A percentile compares a stretch with the other conserved stretches of the same genome.
Evolutionary conservation across 1,140 invertebrate species (phyloP).

Genomic region (Neomicropteryx cornuta): DNA sequence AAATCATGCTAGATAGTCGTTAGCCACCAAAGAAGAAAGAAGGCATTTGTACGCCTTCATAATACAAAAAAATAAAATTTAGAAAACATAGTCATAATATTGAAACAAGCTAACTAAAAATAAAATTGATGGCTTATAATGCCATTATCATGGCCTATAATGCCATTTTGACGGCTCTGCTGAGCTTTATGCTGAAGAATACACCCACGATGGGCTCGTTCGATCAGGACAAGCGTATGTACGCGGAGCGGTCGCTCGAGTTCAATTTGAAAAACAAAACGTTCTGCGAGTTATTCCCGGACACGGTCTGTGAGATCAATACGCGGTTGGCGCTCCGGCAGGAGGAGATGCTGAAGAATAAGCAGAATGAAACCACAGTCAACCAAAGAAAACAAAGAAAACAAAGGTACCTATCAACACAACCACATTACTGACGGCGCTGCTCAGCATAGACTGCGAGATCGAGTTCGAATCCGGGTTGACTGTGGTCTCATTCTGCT

Average conservation of each 20-base stretch:
- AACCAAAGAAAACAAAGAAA: too few relatives aligned
- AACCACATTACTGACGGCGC: too few relatives aligned
- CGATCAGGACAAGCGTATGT: constrained; percentile 76
- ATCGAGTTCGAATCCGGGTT: constrained; percentile 44
- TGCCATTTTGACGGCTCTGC: constrained; percentile 87
- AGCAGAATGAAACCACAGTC: constrained; percentile 25
- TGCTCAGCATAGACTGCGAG: constrained; percentile 62
- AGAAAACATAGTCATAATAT: background rate
- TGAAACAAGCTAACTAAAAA: background rate
- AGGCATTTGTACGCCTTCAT: too few relatives aligned
- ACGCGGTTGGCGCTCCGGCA: constrained; percentile 25
- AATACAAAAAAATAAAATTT: constrained; percentile 4
- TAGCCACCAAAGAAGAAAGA: too few relatives aligned
- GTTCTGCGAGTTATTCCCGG: constrained; percentile 88
- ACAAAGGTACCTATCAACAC: constrained; percentile 75
- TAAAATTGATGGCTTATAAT: background rate
- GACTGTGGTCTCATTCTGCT: constrained; percentile 26
- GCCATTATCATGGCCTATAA: too few relatives aligned
- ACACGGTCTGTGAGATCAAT: constrained; percentile 50
- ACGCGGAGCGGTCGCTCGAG: constrained; percentile 77
- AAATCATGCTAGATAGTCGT: too few relatives aligned
- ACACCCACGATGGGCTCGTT: constrained; percentile 93
- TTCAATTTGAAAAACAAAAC: constrained; percentile 86
- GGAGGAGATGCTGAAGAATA: constrained; percentile 35
- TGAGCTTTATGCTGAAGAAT: constrained; percentile 90